Conservation (phyloP, 2,888 invertebrate genomes). For the Spisula subtruncata region DNA sequence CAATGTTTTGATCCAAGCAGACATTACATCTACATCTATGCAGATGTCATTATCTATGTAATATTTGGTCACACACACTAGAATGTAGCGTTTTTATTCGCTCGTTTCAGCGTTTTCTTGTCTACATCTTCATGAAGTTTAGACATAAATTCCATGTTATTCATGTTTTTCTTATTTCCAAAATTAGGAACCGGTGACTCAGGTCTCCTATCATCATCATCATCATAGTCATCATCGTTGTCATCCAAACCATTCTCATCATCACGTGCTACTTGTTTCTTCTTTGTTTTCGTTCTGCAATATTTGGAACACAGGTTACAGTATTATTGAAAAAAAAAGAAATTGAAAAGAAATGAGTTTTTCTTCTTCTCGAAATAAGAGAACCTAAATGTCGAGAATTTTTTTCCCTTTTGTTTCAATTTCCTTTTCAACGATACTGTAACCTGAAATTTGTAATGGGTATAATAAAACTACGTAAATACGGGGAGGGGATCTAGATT, state of each 20-base stretch:
- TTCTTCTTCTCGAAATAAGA: no score
- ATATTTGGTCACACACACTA: conserved; percentile 14
- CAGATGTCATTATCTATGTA: not conserved
- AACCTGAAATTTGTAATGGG: no score
- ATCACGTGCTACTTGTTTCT: conserved; percentile 40
- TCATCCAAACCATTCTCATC: conserved; percentile 46
- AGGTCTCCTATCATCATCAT: conserved; percentile 53
- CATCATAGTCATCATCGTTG: conserved; percentile 57
- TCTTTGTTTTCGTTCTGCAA: conserved; percentile 46
- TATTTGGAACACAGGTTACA: no score
- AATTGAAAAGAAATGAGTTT: no score
- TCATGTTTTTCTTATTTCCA: conserved; percentile 63
- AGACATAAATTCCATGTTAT: conserved; percentile 67
- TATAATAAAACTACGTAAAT: no score
- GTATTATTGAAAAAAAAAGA: no score
- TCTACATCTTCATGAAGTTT: conserved; percentile 68
- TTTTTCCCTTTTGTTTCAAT: no score
- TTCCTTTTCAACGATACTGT: no score
- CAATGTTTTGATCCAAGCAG: no score
- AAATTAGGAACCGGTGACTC: conserved; percentile 51
- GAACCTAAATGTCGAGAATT: no score
- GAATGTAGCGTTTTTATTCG: conserved; percentile 64
- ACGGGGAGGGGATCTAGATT: no score
- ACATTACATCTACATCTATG: no score
- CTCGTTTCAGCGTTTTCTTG: conserved; percentile 70